Evolutionary conservation across 2,888 invertebrate species (phyloP), one percentile per base, ranked within the genome.

Genomic region (Aspidapion aeneum): DNA sequence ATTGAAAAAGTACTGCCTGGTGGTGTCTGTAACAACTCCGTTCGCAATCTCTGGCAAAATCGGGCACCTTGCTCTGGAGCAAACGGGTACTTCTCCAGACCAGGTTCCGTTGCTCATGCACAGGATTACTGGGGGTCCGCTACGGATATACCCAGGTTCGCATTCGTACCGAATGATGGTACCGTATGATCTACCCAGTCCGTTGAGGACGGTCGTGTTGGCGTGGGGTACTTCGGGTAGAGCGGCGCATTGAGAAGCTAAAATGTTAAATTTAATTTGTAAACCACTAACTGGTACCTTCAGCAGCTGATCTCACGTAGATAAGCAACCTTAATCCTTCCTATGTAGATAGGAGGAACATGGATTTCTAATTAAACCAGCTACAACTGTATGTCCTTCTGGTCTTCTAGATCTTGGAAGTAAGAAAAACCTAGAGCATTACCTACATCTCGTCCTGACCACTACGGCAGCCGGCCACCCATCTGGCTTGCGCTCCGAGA

Each of bases 51-150:
- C 87, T 0, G 94, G 94, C 74, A 92, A 85, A 69, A 84, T 84
- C 0, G 88, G 85, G 76, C 92, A 93, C 88, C 90, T 58, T n/a
- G 68, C 66, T 55, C 94, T 87, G 48, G 92, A 86, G 79, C 96
- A 96, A 2, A 89, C 87, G 1, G 96, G 96, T 2, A 95, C 93
- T 70, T 91, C 89, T 64, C 93, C 94, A 64, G 95, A 95, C 96
- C 96, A 96, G 9, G 95, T 94, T 58, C 96, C 96, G 75, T 96
- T 95, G 75, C 94, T 95, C 94, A 95, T 95, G 78, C 96, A 96
- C 49, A 94, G 86, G 52, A 96, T 86, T 1, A 95, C 95, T 17
- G 96, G 96, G 75, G 92, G 90, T 22, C 96, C 96, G 70, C 87
- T 89, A 69, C 96, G 85, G 61, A 93, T 88, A 75, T 94, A 96